Evolutionary conservation across 2,888 invertebrate species (phyloP).

Genomic region (Pyrochroa serraticornis): DNA sequence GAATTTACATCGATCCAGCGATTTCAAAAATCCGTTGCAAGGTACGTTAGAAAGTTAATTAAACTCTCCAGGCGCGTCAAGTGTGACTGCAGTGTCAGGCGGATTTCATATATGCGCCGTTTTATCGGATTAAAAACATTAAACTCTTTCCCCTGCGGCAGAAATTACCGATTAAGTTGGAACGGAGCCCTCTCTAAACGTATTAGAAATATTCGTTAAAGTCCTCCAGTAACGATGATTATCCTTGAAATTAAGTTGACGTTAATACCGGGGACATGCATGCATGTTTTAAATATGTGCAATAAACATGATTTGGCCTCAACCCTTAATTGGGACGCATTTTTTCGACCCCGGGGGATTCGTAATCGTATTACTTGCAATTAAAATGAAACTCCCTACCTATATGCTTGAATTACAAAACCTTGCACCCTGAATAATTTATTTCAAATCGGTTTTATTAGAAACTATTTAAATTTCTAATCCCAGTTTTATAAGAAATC

Average conservation of each 20-base stretch:
- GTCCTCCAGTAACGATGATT: constrained; percentile 27
- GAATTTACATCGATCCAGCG: neutral
- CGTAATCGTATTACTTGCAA: constrained; percentile 11
- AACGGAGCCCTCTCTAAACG: constrained; percentile 33
- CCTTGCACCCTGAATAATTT: too few species aligned
- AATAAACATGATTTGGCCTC: constrained; percentile 39
- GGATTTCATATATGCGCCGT: constrained; percentile 36
- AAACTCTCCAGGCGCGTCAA: constrained; percentile 23
- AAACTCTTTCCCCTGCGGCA: constrained; percentile 37
- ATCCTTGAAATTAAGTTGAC: constrained; percentile 34
- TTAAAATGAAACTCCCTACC: constrained; percentile 16
- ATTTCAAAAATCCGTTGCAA: constrained; percentile 14
- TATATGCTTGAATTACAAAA: constrained; percentile 1
- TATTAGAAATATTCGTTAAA: constrained; percentile 35
- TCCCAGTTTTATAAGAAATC: too few species aligned
- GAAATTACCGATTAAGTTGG: constrained; percentile 37
- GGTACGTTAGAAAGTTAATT: constrained; percentile 21
- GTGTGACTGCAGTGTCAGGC: constrained; percentile 18
- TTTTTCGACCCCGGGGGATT: constrained; percentile 20
- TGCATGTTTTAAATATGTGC: constrained; percentile 30
- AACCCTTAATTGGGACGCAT: constrained; percentile 35
- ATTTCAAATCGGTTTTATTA: too few species aligned
- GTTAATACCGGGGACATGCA: constrained; percentile 27
- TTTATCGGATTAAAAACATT: constrained; percentile 43
- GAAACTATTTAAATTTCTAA: too few species aligned